These are phyloP conservation scores for Pseudococcus viburni DNA, from an alignment of 2,888 invertebrate genomes.

Conservation along the genomic window DNA sequence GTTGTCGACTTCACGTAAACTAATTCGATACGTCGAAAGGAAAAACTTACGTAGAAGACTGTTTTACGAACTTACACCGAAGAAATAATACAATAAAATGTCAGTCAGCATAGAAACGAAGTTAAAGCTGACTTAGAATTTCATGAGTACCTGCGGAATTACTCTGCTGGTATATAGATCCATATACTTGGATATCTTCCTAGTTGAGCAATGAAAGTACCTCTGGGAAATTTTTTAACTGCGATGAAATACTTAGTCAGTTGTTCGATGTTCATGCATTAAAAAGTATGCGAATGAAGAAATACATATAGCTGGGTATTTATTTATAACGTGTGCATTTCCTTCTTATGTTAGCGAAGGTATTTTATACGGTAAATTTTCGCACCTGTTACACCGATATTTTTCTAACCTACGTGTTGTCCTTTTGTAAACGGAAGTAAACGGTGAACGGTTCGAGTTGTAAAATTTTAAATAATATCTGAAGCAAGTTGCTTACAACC, in stretches of 20 bases:
- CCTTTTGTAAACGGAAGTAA: constrained; percentile 8
- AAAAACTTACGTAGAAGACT: not conserved
- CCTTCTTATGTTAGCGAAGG: not conserved
- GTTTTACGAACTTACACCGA: not conserved
- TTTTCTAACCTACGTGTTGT: not conserved
- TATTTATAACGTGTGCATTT: constrained; percentile 1
- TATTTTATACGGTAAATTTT: not conserved
- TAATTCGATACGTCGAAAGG: not conserved
- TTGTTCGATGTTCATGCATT: not conserved
- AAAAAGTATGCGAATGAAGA: not conserved
- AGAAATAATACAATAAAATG: not conserved
- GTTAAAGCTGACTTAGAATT: not conserved
- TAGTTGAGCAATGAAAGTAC: not conserved
- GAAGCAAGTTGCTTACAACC: constrained; percentile 4
- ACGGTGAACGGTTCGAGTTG: not conserved
- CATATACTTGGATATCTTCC: not conserved
- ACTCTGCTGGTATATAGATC: not conserved
- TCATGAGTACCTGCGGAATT: not conserved
- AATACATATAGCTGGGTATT: not conserved
- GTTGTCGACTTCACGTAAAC: not conserved
- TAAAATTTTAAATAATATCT: not conserved
- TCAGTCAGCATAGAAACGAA: not conserved
- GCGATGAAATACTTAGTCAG: constrained; percentile 6
- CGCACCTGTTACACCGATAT: constrained; percentile 11
- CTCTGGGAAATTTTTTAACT: constrained; percentile 1